Evolutionary conservation across 1,140 invertebrate genomes (phyloP).

Genomic region (Archegozetes longisetosus): DNA sequence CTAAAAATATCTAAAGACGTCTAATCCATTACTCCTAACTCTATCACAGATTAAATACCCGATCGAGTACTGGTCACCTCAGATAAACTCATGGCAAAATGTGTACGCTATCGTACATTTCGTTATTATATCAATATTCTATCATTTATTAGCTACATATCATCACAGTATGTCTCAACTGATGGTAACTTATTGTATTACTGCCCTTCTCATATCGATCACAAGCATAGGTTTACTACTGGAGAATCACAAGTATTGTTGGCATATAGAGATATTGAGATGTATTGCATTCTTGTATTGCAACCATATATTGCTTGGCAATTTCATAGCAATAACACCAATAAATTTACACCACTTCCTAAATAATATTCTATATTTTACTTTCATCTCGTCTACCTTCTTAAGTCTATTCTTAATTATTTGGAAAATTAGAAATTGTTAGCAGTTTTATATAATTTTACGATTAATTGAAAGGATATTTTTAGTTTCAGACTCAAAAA

Average conservation of each 20-base stretch:
- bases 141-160: constrained; percentile 17
- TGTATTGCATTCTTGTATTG: background rate
- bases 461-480: too few species aligned
- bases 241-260: constrained; percentile 8
- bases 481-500: too few species aligned
- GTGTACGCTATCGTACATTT: constrained; percentile 18
- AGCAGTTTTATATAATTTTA: too few species aligned
- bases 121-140: constrained; percentile 10
- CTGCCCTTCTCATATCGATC: constrained; percentile 9
- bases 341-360: too few species aligned
- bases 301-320: too few species aligned
- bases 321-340: too few species aligned
- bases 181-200: constrained; percentile 5
- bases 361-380: too few species aligned
- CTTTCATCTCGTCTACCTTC: too few species aligned
- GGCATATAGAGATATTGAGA: background rate
- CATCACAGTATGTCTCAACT: constrained; percentile 3
- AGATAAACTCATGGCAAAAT: constrained; percentile 9
- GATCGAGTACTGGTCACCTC: constrained; percentile 14
- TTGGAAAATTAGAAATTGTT: too few species aligned
- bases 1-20: too few species aligned
- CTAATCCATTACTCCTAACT: constrained; percentile 11
- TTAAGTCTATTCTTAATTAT: too few species aligned
- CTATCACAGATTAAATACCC: constrained; percentile 18
- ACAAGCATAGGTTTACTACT: constrained; percentile 14